A percentile compares a stretch with the other conserved stretches of the same genome.
Evolutionary conservation across 2,888 invertebrate genomes (phyloP).

Genomic region (Poecilobothrus nobilitatus): DNA sequence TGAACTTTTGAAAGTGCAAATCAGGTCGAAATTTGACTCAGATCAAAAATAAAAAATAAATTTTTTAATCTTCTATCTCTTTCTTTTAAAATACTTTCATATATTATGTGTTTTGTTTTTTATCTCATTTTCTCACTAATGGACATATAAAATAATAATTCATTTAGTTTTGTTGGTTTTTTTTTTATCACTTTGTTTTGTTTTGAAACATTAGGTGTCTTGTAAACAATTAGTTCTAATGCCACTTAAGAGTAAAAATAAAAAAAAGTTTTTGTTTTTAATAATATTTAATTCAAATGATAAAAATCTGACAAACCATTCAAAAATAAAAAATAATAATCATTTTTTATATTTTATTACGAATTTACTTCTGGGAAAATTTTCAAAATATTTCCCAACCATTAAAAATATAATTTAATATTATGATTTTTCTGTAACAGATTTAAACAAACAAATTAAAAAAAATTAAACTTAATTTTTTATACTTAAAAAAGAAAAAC

Average conservation of each 20-base stretch:
- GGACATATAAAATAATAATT: not conserved
- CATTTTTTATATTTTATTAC: not conserved
- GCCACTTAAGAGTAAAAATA: not conserved
- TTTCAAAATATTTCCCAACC: not conserved
- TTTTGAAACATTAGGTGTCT: not conserved
- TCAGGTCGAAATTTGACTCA: not conserved
- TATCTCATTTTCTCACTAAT: too few species aligned
- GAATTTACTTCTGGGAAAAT: not conserved
- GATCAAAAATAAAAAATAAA: too few species aligned
- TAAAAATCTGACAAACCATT: not conserved
- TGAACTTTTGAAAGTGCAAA: not conserved
- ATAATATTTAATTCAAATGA: not conserved
- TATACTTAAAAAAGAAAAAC: too few species aligned
- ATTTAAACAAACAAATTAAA: not conserved
- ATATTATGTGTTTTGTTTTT: too few species aligned
- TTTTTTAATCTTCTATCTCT: too few species aligned
- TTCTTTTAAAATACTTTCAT: too few species aligned
- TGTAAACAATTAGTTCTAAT: conserved; percentile 4
- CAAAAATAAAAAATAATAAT: not conserved
- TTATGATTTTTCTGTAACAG: not conserved
- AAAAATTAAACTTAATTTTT: not conserved
- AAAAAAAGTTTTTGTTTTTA: not conserved
- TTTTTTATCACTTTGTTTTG: not conserved
- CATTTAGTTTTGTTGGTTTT: not conserved
- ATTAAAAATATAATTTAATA: not conserved